Evolutionary conservation across 2,113 vertebrate species (phyloP).

Genomic region (Coturnix japonica): DNA sequence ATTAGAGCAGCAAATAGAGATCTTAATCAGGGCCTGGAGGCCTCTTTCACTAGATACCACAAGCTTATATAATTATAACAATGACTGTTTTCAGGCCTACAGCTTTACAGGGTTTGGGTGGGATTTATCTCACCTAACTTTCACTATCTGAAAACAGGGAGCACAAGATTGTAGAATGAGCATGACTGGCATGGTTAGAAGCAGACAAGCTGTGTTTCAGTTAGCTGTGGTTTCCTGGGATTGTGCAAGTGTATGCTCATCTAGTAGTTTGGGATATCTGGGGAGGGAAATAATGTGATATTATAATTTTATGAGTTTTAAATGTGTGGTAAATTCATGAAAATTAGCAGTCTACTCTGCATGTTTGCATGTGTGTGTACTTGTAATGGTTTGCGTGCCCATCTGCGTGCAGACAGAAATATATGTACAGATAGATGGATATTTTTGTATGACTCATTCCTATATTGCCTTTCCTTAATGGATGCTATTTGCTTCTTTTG

Average conservation of each 20-base stretch:
- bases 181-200: background rate
- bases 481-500: slow-evolving; percentile 46
- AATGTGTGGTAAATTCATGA: background rate
- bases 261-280: background rate
- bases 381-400: slow-evolving; percentile 8
- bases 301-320: fast-evolving
- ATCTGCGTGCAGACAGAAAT: background rate
- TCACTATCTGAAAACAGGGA: background rate
- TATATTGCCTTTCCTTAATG: slow-evolving; percentile 22
- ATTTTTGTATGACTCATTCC: slow-evolving; percentile 24
- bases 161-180: background rate
- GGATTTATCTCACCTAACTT: background rate
- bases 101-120: background rate
- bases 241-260: background rate
- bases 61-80: background rate
- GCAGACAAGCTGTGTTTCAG: background rate
- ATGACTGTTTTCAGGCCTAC: background rate
- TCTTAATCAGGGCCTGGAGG: background rate
- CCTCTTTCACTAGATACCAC: background rate
- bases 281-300: background rate
- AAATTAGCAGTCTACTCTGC: background rate
- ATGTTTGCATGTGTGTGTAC: background rate
- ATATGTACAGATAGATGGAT: background rate
- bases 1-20: background rate
- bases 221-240: background rate